Evolutionary conservation across 2,797 vertebrate genomes (phyloP).

Genomic region (Neostethus bicornis): DNA sequence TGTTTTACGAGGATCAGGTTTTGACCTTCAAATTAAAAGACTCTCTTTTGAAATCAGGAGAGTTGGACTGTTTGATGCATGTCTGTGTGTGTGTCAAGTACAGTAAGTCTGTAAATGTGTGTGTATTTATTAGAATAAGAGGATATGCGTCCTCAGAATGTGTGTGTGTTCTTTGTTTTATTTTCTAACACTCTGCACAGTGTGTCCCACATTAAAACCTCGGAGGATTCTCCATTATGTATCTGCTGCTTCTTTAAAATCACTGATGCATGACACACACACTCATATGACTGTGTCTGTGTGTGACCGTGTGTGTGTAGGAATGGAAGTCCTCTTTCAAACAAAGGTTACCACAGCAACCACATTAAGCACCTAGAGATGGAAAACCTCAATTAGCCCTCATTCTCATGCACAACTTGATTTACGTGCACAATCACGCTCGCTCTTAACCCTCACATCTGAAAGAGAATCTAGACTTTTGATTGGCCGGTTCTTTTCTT

Average conservation of each 20-base stretch:
- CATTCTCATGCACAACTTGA: conserved; percentile 30
- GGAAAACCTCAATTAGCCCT: conserved; percentile 62
- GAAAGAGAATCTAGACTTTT: conserved; percentile 49
- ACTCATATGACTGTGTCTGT: conserved; percentile 46
- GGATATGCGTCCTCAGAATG: conserved; percentile 17
- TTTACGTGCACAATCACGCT: neutral
- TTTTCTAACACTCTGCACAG: no score
- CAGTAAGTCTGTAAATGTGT: no score
- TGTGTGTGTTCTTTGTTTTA: conserved; percentile 17
- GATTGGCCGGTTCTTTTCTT: conserved; percentile 51
- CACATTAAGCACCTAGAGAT: conserved; percentile 64
- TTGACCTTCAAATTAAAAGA: no score
- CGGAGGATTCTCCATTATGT: conserved; percentile 75
- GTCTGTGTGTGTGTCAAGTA: no score
- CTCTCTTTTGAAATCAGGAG: no score
- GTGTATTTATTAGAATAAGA: no score
- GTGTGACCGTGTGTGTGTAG: conserved; percentile 42
- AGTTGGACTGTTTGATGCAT: no score
- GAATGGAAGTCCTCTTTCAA: conserved; percentile 70
- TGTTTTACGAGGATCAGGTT: no score
- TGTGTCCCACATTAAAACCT: no score
- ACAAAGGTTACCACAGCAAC: conserved; percentile 78
- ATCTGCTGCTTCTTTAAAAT: conserved; percentile 67
- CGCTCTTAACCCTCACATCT: conserved; percentile 40
- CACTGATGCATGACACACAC: conserved; percentile 60